Base-by-base conservation (phyloP, 2,888 invertebrate genomes). In the Drosophila melanocephala region DNA sequence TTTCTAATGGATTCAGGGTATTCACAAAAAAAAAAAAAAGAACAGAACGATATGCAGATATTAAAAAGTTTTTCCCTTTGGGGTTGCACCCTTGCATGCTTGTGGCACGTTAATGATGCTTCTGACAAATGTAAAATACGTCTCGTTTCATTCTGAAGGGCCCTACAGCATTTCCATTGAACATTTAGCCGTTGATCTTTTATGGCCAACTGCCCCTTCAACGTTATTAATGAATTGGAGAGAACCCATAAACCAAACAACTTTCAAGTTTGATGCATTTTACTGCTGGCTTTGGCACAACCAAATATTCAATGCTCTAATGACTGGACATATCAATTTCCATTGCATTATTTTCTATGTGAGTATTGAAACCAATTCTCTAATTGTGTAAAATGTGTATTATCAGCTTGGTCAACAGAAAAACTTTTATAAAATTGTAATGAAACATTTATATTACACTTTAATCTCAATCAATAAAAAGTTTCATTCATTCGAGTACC, bases 91-190 rank as follows among this genome's bases (percentile, higher is more conserved):
- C 79, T 66, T 81, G 50, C 37, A 61, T 68, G 56, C 28, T 68
- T 67, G 37, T 39, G 76, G 50, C 37, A 71, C 79, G 74, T 89
- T 89, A 87, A 86, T 87, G 85, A 89, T 87, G 90, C 85, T 89
- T 84, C 71, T 79, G 77, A 47, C 84, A 76, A 81, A 89, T 72
- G 72, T 64, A 72, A 72, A 75, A 69, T 58, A 56, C 77, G 73
- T 70, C 75, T 82, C 85, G 69, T 69, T 89, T 84, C 77, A 50
- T 64, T 71, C 42, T 74, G 42, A 81, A 85, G 90, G 35, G 72
- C 78, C 61, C 77, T 76, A 64, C 72, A 77, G 28, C 51, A 63
- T 56, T 50, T 59, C 51, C 50, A 77, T 72, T 63, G 56, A 81
- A 47, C 44, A 60, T 68, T 77, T 72, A 26, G 28, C 73, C 64